These are phyloP conservation scores for Patella pellucida DNA, from an alignment of 2,888 invertebrate species.

Conservation along the genomic window DNA sequence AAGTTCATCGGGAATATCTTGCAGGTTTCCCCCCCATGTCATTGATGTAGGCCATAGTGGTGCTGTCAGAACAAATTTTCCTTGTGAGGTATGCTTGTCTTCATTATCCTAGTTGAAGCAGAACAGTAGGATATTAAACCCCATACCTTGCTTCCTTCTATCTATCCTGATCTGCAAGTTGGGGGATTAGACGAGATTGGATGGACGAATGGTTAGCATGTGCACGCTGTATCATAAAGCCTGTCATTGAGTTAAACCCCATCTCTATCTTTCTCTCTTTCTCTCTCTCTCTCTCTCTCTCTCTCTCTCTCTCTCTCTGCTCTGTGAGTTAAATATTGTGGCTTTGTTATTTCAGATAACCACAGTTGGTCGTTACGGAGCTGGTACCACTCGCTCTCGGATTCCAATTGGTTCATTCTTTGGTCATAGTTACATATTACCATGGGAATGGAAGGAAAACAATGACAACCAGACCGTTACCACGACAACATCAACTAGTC, in stretches of 20 bases:
- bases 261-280: too few relatives aligned
- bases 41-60: not conserved
- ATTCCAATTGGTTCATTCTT: slow-evolving; percentile 94
- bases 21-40: not conserved
- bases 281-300: too few relatives aligned
- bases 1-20: too few relatives aligned
- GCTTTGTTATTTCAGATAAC: slow-evolving; percentile 78
- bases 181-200: too few relatives aligned
- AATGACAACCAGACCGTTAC: slow-evolving; percentile 17
- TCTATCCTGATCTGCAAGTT: too few relatives aligned
- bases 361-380: slow-evolving; percentile 90
- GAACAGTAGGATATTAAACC: not conserved
- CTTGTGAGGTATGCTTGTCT: too few relatives aligned
- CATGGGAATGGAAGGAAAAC: slow-evolving; percentile 73
- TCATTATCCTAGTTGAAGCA: too few relatives aligned
- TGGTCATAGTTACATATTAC: slow-evolving; percentile 84
- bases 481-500: slow-evolving; percentile 14
- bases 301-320: too few relatives aligned
- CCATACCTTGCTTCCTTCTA: not conserved
- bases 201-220: too few relatives aligned
- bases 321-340: not conserved
- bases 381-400: slow-evolving; percentile 90
- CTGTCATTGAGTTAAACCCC: too few relatives aligned
- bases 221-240: too few relatives aligned
- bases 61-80: too few relatives aligned